Evolutionary conservation across 2,113 vertebrate genomes (phyloP), one percentile per base, ranked within the genome.

Genomic region (Clarias batrachus): DNA sequence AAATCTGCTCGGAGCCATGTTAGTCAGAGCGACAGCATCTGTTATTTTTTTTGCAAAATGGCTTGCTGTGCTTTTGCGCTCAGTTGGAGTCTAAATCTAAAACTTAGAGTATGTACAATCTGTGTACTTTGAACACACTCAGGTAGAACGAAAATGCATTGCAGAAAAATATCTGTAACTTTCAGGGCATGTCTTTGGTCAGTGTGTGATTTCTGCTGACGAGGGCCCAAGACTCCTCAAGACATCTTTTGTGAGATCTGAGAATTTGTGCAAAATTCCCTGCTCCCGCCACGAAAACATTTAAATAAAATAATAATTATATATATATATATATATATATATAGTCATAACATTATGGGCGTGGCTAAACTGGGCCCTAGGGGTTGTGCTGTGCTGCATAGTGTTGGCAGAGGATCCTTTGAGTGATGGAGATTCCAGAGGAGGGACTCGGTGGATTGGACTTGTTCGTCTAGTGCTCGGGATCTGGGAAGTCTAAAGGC

Each of bases 21-120:
- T 87, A 88, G 84, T 89, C 90, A 88, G 83, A 87, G 63, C 71
- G 81, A 27, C 63, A 89, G 88, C 88, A 87, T 90, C 91, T 91
- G 87, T 89, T 90, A 86, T 74, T 56, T 63, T 63, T 37, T 60
- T 84, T 77, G 85, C 78, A 25, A 86, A 60, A 74, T 37, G 68
- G 78, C 41, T 30, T 27, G 30, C 52, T 21, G 57, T 48, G 57
- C 78, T 37, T 37, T 80, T 33, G 78, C 48, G 86, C 33, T 81
- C 41, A 52, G 52, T 62, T 82, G 70, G 65, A n/a, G 71, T 88
- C 59, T 80, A 78, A 54, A 81, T 71, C 66, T 0, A 68, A 48
- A 48, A 68, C 59, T 57, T 88, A 70, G 80, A 66, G 33, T 65
- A 78, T 37, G 59, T 54, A 3, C 30, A 57, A 79, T 59, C n/a